Conservation (phyloP, 1,140 invertebrate genomes). For the Zaprionus gabonicus region DNA sequence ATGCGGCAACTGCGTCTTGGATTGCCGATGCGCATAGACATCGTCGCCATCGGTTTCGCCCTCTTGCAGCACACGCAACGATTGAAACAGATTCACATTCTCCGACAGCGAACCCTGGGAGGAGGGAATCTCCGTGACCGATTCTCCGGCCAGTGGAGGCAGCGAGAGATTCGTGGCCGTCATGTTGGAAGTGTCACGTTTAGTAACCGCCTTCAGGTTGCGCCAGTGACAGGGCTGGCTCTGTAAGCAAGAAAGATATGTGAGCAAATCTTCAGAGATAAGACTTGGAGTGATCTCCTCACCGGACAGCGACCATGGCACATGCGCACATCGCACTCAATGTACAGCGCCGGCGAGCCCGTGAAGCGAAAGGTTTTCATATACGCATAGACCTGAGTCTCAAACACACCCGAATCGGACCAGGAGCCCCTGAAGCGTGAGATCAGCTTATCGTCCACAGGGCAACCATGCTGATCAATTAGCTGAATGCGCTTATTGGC, state of each 20-base stretch:
- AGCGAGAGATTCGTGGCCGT: conserved; percentile 62
- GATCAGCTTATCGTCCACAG: conserved; percentile 96
- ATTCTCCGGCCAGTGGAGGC: conserved; percentile 59
- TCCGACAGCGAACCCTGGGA: conserved; percentile 87
- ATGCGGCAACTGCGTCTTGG: conserved; percentile 84
- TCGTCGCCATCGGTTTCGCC: conserved; percentile 90
- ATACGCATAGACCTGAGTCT: conserved; percentile 96
- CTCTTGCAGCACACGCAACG: conserved; percentile 93
- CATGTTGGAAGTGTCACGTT: conserved; percentile 86
- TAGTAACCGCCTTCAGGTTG: conserved; percentile 91
- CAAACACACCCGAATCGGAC: conserved; percentile 94
- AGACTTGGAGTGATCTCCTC: conserved; percentile 74
- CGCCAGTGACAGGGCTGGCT: conserved; percentile 97
- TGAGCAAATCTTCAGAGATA: background rate
- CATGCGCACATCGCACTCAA: conserved; percentile 97
- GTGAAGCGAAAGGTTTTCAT: conserved; percentile 98
- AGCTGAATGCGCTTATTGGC: conserved; percentile 95
- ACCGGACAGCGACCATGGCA: conserved; percentile 95
- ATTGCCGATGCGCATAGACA: conserved; percentile 61
- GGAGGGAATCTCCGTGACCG: conserved; percentile 45
- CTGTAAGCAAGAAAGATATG: conserved; percentile 85
- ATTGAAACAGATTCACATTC: conserved; percentile 95
- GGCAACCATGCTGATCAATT: conserved; percentile 97
- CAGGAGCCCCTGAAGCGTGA: conserved; percentile 96
- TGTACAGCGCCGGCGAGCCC: conserved; percentile 95